These are phyloP conservation scores for Romanogobio albipinnatus DNA, from an alignment of 2,113 vertebrate species.

Conservation along the genomic window DNA sequence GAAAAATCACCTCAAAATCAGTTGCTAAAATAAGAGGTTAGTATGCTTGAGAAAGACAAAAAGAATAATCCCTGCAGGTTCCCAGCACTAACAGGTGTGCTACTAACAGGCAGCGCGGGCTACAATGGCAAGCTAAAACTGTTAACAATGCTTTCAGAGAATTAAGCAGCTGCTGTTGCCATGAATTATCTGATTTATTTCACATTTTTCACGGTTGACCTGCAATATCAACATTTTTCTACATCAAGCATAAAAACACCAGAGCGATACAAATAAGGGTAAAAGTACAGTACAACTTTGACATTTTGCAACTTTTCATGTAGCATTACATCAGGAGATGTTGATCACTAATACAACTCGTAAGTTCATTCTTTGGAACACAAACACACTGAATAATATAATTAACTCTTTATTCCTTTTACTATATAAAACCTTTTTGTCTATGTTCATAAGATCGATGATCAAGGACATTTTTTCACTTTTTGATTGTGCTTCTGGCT, in stretches of 20 bases:
- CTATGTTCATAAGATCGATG: not conserved
- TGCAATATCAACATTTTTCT: constrained; percentile 53
- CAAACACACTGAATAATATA: not conserved
- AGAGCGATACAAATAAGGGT: not conserved
- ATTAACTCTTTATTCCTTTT: not conserved
- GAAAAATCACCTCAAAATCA: constrained; percentile 84
- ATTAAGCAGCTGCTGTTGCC: constrained; percentile 26
- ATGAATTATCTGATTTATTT: constrained; percentile 29
- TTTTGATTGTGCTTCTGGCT: not conserved
- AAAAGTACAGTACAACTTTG: not conserved
- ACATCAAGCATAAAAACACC: not conserved
- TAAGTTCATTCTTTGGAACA: not conserved
- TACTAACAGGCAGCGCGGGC: constrained; percentile 51
- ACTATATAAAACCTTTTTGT: not conserved
- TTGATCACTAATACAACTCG: not conserved
- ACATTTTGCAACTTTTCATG: not conserved
- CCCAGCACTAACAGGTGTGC: constrained; percentile 48
- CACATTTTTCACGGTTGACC: constrained; percentile 4
- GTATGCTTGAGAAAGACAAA: constrained; percentile 65
- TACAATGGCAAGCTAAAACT: constrained; percentile 38
- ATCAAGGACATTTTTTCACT: not conserved
- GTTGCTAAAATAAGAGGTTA: constrained; percentile 88
- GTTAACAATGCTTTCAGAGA: constrained; percentile 44
- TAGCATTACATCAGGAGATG: not conserved
- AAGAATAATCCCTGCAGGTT: constrained; percentile 28